Base-by-base conservation (phyloP, 2,797 vertebrate genomes). In the Rhinoraja longicauda region DNA sequence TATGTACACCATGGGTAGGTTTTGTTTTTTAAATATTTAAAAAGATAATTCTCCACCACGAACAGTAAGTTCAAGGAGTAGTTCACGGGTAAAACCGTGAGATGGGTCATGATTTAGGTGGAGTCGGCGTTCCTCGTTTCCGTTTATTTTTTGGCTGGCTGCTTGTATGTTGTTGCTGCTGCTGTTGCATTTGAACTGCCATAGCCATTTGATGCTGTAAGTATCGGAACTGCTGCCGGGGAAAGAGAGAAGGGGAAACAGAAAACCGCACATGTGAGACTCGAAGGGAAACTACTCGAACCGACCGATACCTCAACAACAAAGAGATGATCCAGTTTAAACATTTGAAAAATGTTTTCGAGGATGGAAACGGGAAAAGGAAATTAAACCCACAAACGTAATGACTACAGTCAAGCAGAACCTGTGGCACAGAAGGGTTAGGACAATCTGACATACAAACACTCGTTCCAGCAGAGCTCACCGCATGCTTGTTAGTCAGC, bases 201-300 rank as follows among this genome's bases (percentile, higher is more conserved):
- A 97, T 97, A 98, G 97, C 98, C 98, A 97, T 99, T 98, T 98
- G 98, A 97, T 98, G 98, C 97, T 97, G 97, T 95, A 98, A 98
- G 98, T 98, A 99, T 98, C 97, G 98, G 97, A 98, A 98, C 98
- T 98, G 97, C 96, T 95, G 95, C 93, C 94, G 13, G 76, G 93
- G 90, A 94, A 45, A 45, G 45, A 45, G 45, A 88, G 94, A 81
- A 93, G 94, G 84, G 81, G 77, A 94, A 94, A 93, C 45, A 67
- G 36, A 93, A 94, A 24, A 7, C 39, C 73, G 12, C 93, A 93
- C 26, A 36, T 94, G 94, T 95, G 94, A 95, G 94, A 59, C 70
- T 88, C 0, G 12, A 57, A 62, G 93, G 73, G n/a, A 57, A 73
- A 72, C 15, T 9, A 93, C 73, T 82, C 62, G 70, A 94, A 93